These are phyloP conservation scores for Epinephelus coioides DNA, from an alignment of 2,797 vertebrate genomes.

Conservation along the genomic window DNA sequence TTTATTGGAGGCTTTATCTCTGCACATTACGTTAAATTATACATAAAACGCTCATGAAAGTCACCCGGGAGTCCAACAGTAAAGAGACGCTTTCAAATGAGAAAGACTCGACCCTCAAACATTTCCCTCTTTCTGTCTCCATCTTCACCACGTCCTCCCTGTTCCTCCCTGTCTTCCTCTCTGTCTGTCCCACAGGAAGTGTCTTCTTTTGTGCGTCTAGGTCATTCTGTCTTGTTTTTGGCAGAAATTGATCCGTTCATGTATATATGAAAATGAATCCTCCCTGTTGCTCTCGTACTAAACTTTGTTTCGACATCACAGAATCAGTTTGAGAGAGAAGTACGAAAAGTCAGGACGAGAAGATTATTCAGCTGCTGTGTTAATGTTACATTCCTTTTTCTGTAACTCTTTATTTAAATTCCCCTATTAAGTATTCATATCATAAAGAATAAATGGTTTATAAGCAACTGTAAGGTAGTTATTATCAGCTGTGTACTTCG, in stretches of 20 bases:
- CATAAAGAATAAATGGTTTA: too few species aligned
- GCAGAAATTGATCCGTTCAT: slow-evolving; percentile 51
- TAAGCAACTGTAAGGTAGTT: too few species aligned
- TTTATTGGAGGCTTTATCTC: slow-evolving; percentile 83
- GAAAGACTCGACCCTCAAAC: slow-evolving; percentile 67
- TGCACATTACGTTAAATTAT: slow-evolving; percentile 85
- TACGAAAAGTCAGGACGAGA: slow-evolving; percentile 1
- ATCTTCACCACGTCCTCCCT: slow-evolving; percentile 42
- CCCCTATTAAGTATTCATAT: too few species aligned
- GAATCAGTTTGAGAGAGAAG: slow-evolving; percentile 4
- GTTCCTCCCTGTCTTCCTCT: slow-evolving; percentile 30
- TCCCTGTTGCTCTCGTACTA: slow-evolving; percentile 7
- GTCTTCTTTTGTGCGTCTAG: slow-evolving; percentile 63
- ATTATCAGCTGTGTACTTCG: neutral
- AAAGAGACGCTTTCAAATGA: slow-evolving; percentile 72
- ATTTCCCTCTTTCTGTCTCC: slow-evolving; percentile 56
- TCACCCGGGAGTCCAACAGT: slow-evolving; percentile 77
- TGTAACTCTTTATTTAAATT: neutral
- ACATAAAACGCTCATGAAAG: slow-evolving; percentile 82
- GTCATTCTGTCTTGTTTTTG: slow-evolving; percentile 63
- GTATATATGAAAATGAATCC: slow-evolving; percentile 43
- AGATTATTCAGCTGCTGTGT: slow-evolving; percentile 14
- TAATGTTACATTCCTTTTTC: neutral
- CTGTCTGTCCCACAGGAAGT: slow-evolving; percentile 63
- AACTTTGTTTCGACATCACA: slow-evolving; percentile 40